phyloP scores from a whole-genome alignment of 2,113 vertebrate species.

The Typhlomys cinereus region DNA sequence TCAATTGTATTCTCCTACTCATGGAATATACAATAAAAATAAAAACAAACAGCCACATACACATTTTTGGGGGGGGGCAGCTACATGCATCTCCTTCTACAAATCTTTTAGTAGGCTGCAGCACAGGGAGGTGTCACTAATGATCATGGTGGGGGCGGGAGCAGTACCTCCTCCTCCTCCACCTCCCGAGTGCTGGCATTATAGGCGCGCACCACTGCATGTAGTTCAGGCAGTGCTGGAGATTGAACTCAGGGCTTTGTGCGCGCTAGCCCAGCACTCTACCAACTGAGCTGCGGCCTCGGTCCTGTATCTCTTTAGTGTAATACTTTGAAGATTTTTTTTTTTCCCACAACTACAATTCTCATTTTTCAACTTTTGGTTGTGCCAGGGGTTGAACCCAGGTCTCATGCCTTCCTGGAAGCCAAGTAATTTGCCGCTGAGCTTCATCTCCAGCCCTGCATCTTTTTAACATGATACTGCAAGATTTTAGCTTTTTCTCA shows the following conservation, averaged over 20 bases:
- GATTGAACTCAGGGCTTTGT: background rate
- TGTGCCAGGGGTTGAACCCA: background rate
- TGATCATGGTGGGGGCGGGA: conserved; percentile 15
- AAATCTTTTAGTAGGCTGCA: conserved; percentile 14
- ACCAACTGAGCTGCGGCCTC: background rate
- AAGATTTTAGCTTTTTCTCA: too few relatives aligned
- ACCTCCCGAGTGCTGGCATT: background rate
- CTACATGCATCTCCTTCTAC: conserved; percentile 23
- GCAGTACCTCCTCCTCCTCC: background rate
- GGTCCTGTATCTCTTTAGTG: conserved; percentile 33
- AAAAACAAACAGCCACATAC: background rate
- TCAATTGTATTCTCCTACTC: too few relatives aligned
- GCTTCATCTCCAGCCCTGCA: background rate
- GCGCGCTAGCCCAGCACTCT: background rate
- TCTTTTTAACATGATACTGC: too few relatives aligned
- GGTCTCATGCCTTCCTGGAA: background rate
- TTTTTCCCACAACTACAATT: conserved; percentile 25
- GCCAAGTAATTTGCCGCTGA: background rate
- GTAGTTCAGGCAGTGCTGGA: background rate
- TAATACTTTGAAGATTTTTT: conserved; percentile 33
- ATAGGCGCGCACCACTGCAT: too few relatives aligned
- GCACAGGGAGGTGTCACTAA: background rate
- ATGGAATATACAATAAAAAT: conserved; percentile 35
- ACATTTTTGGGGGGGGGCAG: conserved; percentile 24
- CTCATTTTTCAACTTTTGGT: background rate